Evolutionary conservation across 1,140 invertebrate genomes (phyloP).

Genomic region (Agraylea sexmaculata): DNA sequence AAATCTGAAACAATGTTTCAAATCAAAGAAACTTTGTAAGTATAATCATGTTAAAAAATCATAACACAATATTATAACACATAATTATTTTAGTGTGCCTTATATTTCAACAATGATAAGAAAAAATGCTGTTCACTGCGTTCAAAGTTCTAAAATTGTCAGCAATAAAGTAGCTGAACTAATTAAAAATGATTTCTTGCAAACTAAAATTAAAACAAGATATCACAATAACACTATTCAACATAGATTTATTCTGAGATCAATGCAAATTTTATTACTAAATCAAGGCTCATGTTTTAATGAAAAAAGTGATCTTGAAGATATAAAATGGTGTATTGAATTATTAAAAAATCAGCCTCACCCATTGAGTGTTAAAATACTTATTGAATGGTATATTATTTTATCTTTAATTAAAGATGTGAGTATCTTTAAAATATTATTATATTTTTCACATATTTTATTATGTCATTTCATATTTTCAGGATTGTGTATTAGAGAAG

Average conservation of each 20-base stretch:
- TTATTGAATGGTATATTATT: slow-evolving; percentile 18
- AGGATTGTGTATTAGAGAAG: slow-evolving; percentile 24
- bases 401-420: slow-evolving; percentile 16
- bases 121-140: too few relatives aligned
- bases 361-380: slow-evolving; percentile 16
- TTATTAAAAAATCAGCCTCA: slow-evolving; percentile 16
- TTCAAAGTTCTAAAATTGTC: too few relatives aligned
- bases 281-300: slow-evolving; percentile 9
- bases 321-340: slow-evolving; percentile 16
- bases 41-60: too few relatives aligned
- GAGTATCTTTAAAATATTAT: slow-evolving; percentile 4
- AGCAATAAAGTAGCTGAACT: too few relatives aligned
- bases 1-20: too few relatives aligned
- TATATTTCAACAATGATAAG: too few relatives aligned
- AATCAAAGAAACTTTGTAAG: too few relatives aligned
- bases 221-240: slow-evolving; percentile 19
- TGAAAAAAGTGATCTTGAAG: slow-evolving; percentile 3
- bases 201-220: slow-evolving; percentile 12
- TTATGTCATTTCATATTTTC: slow-evolving; percentile 13
- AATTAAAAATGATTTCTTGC: too few relatives aligned
- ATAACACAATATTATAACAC: too few relatives aligned
- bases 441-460: slow-evolving; percentile 2
- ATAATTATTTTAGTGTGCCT: too few relatives aligned
- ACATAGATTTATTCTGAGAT: slow-evolving; percentile 17
- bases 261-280: slow-evolving; percentile 13